Evolutionary conservation across 2,888 invertebrate genomes (phyloP), one percentile per base, ranked within the genome.

Genomic region (Dorcus hopei): DNA sequence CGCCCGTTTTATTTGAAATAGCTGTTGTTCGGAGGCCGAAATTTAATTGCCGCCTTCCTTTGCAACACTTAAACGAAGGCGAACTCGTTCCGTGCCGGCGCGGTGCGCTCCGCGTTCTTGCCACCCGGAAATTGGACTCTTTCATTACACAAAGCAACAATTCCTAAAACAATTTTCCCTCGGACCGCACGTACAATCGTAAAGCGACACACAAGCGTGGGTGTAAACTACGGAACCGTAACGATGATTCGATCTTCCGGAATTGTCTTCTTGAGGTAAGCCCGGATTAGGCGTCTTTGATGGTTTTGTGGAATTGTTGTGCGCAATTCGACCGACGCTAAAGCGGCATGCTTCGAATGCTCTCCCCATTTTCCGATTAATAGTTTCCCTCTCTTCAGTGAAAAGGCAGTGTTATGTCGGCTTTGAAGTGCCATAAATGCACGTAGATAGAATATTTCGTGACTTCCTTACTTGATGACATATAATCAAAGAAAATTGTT

Each of bases 131-230:
- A 45, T 45, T 45, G 45, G 9, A 45, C 19, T 19, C 45, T 45
- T 45, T 45, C 14, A 45, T 45, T 45, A 45, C 45, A 45, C 45
- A 11, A 45, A 45, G 45, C 45, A 45, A 45, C 45, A 45, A 45
- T 45, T 42, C 16, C 42, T 42, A 42, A 42, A 42, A 42, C 42
- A 42, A 42, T 42, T 42, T 42, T 42, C 42, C 11, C 42, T 42
- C 11, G 42, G 42, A 42, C 42, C 11, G 42, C 42, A 42, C 42
- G 42, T 42, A 42, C 42, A 42, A 16, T 42, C 42, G 14, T 42
- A 42, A 42, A 42, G 42, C 42, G 11, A 42, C 42, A 16, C 42
- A 42, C 26, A 33, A 7, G 26, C 26, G 26, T 33, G 26, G 26
- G 45, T 16, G 14, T 45, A 45, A 45, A 45, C 45, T 45, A 45